Evolutionary conservation across 2,888 invertebrate species (phyloP).

Genomic region (Sinelater perroti): DNA sequence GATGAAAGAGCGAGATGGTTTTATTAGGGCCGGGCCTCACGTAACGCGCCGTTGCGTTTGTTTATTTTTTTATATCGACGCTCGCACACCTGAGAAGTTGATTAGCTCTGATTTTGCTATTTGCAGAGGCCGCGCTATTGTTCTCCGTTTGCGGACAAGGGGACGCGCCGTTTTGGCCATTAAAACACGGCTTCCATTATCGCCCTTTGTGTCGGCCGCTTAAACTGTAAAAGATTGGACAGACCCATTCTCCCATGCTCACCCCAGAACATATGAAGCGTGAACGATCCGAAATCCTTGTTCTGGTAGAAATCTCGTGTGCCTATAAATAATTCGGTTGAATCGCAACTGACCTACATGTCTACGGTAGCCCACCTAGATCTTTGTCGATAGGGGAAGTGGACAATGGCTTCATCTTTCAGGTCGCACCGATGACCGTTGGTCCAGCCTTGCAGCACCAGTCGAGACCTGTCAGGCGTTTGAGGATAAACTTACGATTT

Average conservation of each 20-base stretch:
- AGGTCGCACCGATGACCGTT: conserved; percentile 46
- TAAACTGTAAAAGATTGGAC: conserved; percentile 27
- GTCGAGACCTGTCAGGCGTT: conserved; percentile 41
- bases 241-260: conserved; percentile 35
- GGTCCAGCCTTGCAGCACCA: conserved; percentile 44
- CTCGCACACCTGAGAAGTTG: too few species aligned
- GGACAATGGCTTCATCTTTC: conserved; percentile 47
- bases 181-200: too few species aligned
- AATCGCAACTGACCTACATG: conserved; percentile 46
- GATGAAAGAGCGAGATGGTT: conserved; percentile 29
- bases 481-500: conserved; percentile 42
- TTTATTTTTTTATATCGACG: too few species aligned
- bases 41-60: too few species aligned
- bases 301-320: conserved; percentile 41
- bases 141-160: too few species aligned
- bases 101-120: too few species aligned
- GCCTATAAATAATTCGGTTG: conserved; percentile 43
- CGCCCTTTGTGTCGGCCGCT: too few species aligned
- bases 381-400: conserved; percentile 45
- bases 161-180: too few species aligned
- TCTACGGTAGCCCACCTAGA: conserved; percentile 45
- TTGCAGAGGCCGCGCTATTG: too few species aligned
- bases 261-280: conserved; percentile 43
- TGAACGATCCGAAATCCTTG: conserved; percentile 44
- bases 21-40: too few species aligned